Percentiles rank a stretch among this genome's conserved stretches.
phyloP scores from a whole-genome alignment of 2,888 invertebrate genomes.

The Amiota communis region DNA sequence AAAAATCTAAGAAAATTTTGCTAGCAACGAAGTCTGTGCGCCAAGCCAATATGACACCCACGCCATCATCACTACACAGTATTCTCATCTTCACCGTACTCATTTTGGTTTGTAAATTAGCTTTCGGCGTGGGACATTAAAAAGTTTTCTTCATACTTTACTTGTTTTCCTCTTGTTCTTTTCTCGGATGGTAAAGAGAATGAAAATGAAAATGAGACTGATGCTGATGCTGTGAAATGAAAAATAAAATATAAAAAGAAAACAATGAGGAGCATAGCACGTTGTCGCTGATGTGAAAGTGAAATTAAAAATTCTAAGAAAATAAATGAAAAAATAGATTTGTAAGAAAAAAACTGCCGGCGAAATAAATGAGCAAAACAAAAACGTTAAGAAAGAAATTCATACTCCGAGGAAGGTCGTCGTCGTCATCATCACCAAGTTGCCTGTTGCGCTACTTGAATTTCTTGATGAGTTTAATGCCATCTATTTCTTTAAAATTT shows the following conservation, averaged over 20 bases:
- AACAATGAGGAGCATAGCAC: conserved; percentile 21
- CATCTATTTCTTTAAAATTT: no score
- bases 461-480: background rate
- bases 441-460: conserved; percentile 1
- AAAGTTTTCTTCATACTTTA: conserved; percentile 42
- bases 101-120: conserved; percentile 47
- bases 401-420: background rate
- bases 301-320: conserved; percentile 30
- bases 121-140: conserved; percentile 57
- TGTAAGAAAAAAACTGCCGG: conserved; percentile 25
- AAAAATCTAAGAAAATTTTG: conserved; percentile 32
- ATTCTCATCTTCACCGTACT: background rate
- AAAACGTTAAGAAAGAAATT: conserved; percentile 29
- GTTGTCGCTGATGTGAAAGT: conserved; percentile 18
- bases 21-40: conserved; percentile 57
- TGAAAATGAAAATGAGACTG: background rate
- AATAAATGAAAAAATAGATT: conserved; percentile 24
- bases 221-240: no score
- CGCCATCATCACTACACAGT: conserved; percentile 2
- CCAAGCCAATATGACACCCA: conserved; percentile 46
- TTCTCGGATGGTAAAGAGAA: conserved; percentile 31
- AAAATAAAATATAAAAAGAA: conserved; percentile 24
- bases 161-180: no score
- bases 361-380: conserved; percentile 45
- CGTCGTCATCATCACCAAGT: no score